These are phyloP conservation scores for Smithornis capensis DNA, from an alignment of 2,113 vertebrate species.

Conservation along the genomic window DNA sequence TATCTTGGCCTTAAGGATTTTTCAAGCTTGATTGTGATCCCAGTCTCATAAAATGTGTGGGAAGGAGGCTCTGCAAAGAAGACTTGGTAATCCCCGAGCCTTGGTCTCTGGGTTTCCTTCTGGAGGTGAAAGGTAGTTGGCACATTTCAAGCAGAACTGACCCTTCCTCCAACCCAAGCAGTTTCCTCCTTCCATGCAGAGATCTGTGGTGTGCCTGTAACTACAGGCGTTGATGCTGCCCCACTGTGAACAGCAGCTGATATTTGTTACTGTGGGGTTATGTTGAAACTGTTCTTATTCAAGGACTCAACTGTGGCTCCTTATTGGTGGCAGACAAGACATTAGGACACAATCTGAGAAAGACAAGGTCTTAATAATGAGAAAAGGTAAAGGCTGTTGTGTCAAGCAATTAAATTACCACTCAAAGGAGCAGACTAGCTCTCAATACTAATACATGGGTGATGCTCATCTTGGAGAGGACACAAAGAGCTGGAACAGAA, in stretches of 20 bases:
- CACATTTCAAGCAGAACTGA: not conserved
- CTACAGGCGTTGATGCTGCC: not conserved
- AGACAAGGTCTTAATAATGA: not conserved
- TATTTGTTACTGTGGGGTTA: not conserved
- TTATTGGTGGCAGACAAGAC: not conserved
- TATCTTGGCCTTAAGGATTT: not conserved
- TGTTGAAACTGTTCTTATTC: not conserved
- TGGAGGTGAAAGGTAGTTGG: not conserved
- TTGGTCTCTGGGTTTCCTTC: not conserved
- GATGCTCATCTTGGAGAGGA: not conserved
- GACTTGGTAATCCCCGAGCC: not conserved
- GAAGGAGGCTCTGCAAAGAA: not conserved
- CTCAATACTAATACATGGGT: not conserved
- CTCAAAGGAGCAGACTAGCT: not conserved
- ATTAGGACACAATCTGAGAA: not conserved
- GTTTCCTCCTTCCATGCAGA: not conserved
- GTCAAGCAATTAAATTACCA: not conserved
- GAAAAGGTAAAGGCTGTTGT: not conserved
- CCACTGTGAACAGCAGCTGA: not conserved
- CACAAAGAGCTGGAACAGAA: constrained; percentile 2
- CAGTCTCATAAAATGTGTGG: not conserved
- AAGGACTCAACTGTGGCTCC: not conserved
- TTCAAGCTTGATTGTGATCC: not conserved
- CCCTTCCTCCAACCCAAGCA: not conserved
- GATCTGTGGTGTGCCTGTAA: not conserved